phyloP scores from a whole-genome alignment of 2,113 vertebrate genomes.

The Rhagologus leucostigma region DNA sequence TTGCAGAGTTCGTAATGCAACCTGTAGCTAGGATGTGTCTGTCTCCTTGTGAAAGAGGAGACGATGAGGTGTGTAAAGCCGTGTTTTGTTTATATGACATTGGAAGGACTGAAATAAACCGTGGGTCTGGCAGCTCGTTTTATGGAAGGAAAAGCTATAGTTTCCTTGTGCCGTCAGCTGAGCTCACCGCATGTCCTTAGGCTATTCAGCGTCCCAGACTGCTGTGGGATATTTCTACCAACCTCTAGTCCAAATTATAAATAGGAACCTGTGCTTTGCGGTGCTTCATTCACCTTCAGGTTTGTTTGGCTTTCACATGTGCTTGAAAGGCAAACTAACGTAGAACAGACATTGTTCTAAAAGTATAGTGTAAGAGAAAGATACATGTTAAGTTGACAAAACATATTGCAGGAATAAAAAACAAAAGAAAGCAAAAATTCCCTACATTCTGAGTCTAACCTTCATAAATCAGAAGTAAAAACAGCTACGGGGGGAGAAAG shows the following conservation, averaged over 20 bases:
- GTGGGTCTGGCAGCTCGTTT: neutral
- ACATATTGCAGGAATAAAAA: neutral
- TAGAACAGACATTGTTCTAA: neutral
- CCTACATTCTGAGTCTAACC: neutral
- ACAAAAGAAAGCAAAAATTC: neutral
- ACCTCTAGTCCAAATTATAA: neutral
- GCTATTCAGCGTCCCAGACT: neutral
- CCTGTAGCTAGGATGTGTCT: slow-evolving; percentile 32
- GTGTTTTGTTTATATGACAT: neutral
- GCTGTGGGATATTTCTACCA: neutral
- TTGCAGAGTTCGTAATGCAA: neutral
- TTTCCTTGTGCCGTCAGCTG: neutral
- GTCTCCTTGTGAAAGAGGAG: neutral
- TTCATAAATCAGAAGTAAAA: neutral
- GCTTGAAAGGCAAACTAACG: neutral
- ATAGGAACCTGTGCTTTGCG: neutral
- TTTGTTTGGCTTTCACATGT: neutral
- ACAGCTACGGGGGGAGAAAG: neutral
- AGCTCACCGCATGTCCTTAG: neutral
- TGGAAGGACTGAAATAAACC: slow-evolving; percentile 11
- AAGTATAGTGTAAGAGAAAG: neutral
- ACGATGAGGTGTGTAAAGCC: neutral
- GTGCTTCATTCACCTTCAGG: neutral
- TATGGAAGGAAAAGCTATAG: neutral
- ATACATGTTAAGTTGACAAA: neutral